phyloP scores from a whole-genome alignment of 2,888 invertebrate species.

The Meiosimyza platycephala region DNA sequence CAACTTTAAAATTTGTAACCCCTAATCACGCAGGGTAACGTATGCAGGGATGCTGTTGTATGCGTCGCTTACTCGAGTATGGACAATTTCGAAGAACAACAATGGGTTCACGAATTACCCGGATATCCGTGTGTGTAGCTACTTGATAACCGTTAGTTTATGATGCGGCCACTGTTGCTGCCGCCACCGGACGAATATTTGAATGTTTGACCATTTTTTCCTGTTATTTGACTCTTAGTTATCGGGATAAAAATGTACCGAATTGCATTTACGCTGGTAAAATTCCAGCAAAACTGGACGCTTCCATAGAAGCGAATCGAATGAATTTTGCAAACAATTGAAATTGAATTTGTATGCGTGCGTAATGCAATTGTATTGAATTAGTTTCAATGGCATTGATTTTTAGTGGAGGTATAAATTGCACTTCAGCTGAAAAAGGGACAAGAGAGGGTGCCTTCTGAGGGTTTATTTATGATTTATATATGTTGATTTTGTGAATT shows the following conservation, averaged over 20 bases:
- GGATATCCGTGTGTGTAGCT: constrained; percentile 38
- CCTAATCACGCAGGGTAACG: neutral
- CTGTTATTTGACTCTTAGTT: neutral
- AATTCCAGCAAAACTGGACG: neutral
- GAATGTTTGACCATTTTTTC: neutral
- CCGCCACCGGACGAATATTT: neutral
- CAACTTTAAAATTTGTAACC: constrained; percentile 16
- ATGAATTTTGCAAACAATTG: constrained; percentile 41
- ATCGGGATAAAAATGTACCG: neutral
- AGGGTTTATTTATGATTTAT: constrained; percentile 24
- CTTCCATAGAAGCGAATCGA: constrained; percentile 36
- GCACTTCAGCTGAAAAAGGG: neutral
- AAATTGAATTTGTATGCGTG: constrained; percentile 22
- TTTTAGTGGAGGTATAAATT: constrained; percentile 2
- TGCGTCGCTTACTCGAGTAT: neutral
- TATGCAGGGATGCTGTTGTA: neutral
- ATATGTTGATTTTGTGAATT: constrained; percentile 32
- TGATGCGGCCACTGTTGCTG: constrained; percentile 13
- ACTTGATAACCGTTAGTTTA: constrained; percentile 32
- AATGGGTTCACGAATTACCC: constrained; percentile 38
- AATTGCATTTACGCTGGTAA: constrained; percentile 20
- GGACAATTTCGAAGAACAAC: constrained; percentile 12
- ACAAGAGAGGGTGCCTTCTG: neutral
- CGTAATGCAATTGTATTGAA: constrained; percentile 30
- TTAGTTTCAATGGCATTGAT: constrained; percentile 28